A percentile compares a stretch with the other conserved stretches of the same genome.
Conservation (phyloP, 2,797 vertebrate genomes). For the Chloroceryle inda region DNA sequence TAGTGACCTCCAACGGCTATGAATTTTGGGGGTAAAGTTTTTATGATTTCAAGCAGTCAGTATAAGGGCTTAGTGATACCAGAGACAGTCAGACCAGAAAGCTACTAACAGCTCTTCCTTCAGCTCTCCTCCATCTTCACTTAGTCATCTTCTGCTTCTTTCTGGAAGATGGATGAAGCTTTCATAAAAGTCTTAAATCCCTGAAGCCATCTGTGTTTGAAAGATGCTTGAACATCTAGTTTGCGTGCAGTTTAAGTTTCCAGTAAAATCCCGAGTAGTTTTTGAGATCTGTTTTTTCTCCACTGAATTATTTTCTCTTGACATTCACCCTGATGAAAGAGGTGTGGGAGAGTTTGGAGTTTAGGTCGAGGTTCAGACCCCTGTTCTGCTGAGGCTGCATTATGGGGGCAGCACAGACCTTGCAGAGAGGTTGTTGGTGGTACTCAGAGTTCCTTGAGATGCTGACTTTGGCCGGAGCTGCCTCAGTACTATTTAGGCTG, state of each 20-base stretch:
- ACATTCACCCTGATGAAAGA: accelerated
- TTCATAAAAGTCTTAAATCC: not conserved
- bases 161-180: not conserved
- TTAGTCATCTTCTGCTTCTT: not conserved
- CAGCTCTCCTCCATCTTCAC: not conserved
- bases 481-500: not conserved
- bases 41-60: not conserved
- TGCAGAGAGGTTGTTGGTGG: not conserved
- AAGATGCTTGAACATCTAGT: not conserved
- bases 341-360: not conserved
- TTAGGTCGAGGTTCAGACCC: not conserved
- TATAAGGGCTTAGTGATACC: not conserved
- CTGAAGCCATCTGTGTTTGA: not conserved
- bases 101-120: not conserved
- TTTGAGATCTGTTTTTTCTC: not conserved
- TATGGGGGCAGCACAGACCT: too few species aligned
- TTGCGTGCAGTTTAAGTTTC: not conserved
- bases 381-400: not conserved
- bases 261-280: not conserved
- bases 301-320: not conserved
- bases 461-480: not conserved
- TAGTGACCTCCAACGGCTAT: not conserved
- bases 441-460: accelerated
- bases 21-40: not conserved
- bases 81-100: not conserved